Conservation (phyloP, 2,888 invertebrate species). For the Agriopis aurantiaria region DNA sequence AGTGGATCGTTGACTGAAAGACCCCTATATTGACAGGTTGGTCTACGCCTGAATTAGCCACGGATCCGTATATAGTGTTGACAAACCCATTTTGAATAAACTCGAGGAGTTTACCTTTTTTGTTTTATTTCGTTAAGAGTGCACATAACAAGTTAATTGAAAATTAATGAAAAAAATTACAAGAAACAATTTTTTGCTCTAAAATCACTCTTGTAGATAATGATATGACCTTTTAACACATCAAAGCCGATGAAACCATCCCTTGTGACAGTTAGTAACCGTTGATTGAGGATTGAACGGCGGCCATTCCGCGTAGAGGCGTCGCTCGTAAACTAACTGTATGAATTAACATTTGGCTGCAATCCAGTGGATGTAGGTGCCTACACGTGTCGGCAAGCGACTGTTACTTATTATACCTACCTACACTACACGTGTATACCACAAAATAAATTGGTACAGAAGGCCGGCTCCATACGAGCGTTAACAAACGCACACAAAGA, state of each 20-base stretch:
- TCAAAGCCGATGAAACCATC: not conserved
- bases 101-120: no score
- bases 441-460: not conserved
- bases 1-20: no score
- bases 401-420: not conserved
- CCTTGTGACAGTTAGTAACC: conserved; percentile 1
- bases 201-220: no score
- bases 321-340: conserved; percentile 71
- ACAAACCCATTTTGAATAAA: no score
- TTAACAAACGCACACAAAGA: no score
- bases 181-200: no score
- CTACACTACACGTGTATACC: not conserved
- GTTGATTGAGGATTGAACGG: conserved; percentile 16
- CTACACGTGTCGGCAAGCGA: conserved; percentile 7
- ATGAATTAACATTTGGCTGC: conserved; percentile 79
- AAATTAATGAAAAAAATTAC: no score
- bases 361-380: conserved; percentile 56
- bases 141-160: no score
- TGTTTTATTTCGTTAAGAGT: no score
- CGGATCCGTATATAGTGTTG: no score
- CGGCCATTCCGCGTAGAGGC: conserved; percentile 12
- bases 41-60: no score
- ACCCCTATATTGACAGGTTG: no score
- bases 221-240: not conserved
- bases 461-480: not conserved